These are phyloP conservation scores for Sylvilagus floridanus DNA, from an alignment of 2,797 vertebrate species.

Conservation along the genomic window DNA sequence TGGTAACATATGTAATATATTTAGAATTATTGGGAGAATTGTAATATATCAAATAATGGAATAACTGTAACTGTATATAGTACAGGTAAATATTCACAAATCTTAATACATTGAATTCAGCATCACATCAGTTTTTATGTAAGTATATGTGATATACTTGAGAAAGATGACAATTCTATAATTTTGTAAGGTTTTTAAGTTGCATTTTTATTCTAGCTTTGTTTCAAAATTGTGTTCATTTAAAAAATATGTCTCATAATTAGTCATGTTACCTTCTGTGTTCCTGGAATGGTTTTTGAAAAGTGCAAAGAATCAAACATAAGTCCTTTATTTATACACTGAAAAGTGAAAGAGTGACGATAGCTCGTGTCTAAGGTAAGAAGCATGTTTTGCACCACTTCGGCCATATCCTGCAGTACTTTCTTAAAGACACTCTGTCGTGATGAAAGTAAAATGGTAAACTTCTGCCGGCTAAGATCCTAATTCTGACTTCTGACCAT, in stretches of 20 bases:
- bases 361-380: conserved; percentile 42
- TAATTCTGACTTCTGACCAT: conserved; percentile 29
- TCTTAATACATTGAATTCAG: conserved; percentile 48
- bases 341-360: background rate
- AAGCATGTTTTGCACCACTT: background rate
- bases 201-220: conserved; percentile 65
- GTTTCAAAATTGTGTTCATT: conserved; percentile 40
- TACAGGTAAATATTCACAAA: conserved; percentile 43
- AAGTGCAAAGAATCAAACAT: conserved; percentile 49
- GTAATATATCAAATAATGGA: conserved; percentile 64
- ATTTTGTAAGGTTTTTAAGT: conserved; percentile 73
- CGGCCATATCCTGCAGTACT: background rate
- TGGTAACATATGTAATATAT: conserved; percentile 35
- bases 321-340: background rate
- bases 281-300: conserved; percentile 53
- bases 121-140: conserved; percentile 50
- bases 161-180: conserved; percentile 43
- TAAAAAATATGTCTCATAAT: conserved; percentile 49
- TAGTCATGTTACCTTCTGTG: conserved; percentile 52
- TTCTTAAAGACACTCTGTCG: background rate
- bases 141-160: conserved; percentile 33
- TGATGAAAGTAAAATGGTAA: conserved; percentile 28
- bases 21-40: conserved; percentile 59
- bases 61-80: conserved; percentile 64
- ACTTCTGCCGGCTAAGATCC: background rate